These are phyloP conservation scores for Leucozona laternaria DNA, from an alignment of 2,888 invertebrate genomes.

Conservation along the genomic window DNA sequence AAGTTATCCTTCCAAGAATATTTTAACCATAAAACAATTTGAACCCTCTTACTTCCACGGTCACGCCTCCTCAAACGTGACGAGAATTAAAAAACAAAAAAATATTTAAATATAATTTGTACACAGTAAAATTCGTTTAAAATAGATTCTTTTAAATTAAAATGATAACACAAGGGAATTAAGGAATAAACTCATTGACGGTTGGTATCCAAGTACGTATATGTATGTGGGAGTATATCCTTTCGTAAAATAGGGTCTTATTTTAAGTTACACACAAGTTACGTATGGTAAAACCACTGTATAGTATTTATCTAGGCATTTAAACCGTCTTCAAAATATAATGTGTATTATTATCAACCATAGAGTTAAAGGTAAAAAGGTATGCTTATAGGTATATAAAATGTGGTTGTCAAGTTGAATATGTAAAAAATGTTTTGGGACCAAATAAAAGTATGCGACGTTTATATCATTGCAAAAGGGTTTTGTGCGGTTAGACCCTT, in stretches of 20 bases:
- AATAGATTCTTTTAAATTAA: constrained; percentile 5
- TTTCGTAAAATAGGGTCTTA: not conserved
- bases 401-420: constrained; percentile 1
- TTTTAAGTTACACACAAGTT: not conserved
- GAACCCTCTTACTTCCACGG: constrained; percentile 19
- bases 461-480: too few relatives aligned
- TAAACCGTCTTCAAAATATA: not conserved
- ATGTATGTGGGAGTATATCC: not conserved
- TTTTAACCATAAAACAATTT: not conserved
- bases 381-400: not conserved
- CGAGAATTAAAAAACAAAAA: not conserved
- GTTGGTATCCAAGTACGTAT: too few relatives aligned
- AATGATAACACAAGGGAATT: not conserved
- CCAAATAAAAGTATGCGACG: not conserved
- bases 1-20: not conserved
- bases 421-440: not conserved
- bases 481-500: too few relatives aligned
- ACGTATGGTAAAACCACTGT: not conserved
- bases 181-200: not conserved
- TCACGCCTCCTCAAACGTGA: constrained; percentile 24
- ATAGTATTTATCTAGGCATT: constrained; percentile 9
- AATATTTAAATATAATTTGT: not conserved
- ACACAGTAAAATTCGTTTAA: not conserved
- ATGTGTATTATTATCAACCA: not conserved
- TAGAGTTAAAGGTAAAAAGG: not conserved